A percentile compares a stretch with the other conserved stretches of the same genome.
Conservation (phyloP, 2,113 vertebrate species). For the Apistogramma diplotaenia region DNA sequence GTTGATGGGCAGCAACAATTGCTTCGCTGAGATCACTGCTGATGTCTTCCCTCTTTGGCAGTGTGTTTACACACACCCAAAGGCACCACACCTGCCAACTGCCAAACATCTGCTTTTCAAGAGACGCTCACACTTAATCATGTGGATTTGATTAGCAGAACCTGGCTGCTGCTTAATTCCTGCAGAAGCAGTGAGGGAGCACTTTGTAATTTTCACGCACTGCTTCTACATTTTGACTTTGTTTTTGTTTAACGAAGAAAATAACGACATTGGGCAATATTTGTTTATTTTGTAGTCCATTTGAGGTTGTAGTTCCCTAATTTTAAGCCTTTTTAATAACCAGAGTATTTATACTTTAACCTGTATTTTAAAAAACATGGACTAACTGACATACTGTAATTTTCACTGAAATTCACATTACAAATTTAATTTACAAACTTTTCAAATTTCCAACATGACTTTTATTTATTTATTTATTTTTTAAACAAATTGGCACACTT, state of each 20-base stretch:
- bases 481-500: constrained; percentile 58
- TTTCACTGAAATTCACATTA: neutral
- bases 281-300: neutral
- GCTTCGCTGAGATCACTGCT: too few relatives aligned
- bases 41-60: neutral
- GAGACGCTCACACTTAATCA: neutral
- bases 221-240: neutral
- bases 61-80: neutral
- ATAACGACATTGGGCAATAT: neutral
- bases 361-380: too few relatives aligned
- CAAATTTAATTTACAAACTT: neutral
- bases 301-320: neutral
- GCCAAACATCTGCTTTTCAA: neutral
- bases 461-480: constrained; percentile 49
- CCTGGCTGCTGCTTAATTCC: neutral
- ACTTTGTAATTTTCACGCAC: neutral
- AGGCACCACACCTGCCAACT: neutral
- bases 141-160: neutral
- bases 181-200: neutral
- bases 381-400: neutral
- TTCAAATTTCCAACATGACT: constrained; percentile 20
- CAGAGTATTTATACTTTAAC: neutral
- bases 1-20: neutral
- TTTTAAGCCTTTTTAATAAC: neutral
- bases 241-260: neutral